Percentiles rank a stretch among this genome's conserved stretches.
Conservation (phyloP, 2,113 vertebrate genomes). For the Pygoscelis antarcticus region DNA sequence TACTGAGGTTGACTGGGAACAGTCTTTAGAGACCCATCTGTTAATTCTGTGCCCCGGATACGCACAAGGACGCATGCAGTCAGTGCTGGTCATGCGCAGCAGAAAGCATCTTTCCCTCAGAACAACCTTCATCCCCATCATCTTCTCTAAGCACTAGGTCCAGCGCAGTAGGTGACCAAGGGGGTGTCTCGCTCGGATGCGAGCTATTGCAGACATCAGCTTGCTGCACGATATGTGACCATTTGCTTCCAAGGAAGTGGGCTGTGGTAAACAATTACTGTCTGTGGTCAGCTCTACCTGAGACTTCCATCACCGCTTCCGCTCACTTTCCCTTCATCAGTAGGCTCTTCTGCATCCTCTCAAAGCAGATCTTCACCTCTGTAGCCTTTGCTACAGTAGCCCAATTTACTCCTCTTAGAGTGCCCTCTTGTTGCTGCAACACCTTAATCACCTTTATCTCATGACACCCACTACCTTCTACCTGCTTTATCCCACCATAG, state of each 20-base stretch:
- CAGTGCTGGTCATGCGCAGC: neutral
- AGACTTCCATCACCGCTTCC: neutral
- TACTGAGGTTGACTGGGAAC: neutral
- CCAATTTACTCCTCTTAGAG: neutral
- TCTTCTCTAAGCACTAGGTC: neutral
- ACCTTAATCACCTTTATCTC: neutral
- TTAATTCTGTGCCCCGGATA: neutral
- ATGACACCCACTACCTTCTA: neutral
- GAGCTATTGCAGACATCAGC: neutral
- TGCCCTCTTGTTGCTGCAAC: neutral
- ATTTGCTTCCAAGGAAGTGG: neutral
- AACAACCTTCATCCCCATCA: neutral
- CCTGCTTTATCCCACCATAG: neutral
- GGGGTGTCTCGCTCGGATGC: neutral
- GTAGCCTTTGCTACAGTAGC: neutral
- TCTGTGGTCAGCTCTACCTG: neutral
- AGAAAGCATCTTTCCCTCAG: neutral
- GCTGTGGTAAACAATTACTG: neutral
- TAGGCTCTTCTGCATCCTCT: neutral
- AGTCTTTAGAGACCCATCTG: accelerated
- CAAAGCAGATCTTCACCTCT: neutral
- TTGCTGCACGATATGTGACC: neutral
- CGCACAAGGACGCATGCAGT: accelerated
- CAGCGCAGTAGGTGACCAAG: neutral
- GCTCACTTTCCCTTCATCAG: neutral